Evolutionary conservation across 2,113 vertebrate genomes (phyloP).

Genomic region (Aspiorhynchus laticeps): DNA sequence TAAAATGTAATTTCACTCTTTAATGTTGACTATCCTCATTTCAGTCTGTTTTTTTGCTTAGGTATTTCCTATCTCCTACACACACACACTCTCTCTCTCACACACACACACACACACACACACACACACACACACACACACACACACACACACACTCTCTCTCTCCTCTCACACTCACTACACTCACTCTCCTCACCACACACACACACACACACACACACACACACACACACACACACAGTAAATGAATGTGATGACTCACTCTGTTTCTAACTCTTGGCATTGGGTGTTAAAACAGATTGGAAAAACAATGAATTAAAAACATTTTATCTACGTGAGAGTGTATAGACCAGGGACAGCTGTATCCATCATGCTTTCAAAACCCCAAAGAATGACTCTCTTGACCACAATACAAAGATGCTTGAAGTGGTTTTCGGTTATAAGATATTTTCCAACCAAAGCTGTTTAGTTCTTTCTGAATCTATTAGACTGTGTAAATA

Average conservation of each 20-base stretch:
- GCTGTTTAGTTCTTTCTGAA: background rate
- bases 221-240: slow-evolving; percentile 27
- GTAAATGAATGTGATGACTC: slow-evolving; percentile 31
- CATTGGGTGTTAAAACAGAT: slow-evolving; percentile 11
- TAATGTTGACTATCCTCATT: slow-evolving; percentile 39
- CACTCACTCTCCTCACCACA: too few relatives aligned
- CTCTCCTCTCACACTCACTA: too few relatives aligned
- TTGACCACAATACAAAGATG: background rate
- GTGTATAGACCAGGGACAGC: background rate
- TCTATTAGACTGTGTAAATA: background rate
- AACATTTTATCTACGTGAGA: background rate
- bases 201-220: too few relatives aligned
- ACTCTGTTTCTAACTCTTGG: slow-evolving; percentile 1
- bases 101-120: background rate
- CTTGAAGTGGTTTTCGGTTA: background rate
- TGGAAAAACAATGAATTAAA: slow-evolving; percentile 12
- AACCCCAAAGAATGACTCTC: background rate
- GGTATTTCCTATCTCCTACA: background rate
- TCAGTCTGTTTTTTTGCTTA: background rate
- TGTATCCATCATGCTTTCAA: slow-evolving; percentile 33
- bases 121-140: background rate
- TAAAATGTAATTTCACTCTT: slow-evolving; percentile 42
- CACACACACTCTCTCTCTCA: background rate
- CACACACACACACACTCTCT: background rate
- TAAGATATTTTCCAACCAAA: background rate